Evolutionary conservation across 2,113 vertebrate genomes (phyloP), one percentile per base, ranked within the genome.

Genomic region (Chaenocephalus aceratus): DNA sequence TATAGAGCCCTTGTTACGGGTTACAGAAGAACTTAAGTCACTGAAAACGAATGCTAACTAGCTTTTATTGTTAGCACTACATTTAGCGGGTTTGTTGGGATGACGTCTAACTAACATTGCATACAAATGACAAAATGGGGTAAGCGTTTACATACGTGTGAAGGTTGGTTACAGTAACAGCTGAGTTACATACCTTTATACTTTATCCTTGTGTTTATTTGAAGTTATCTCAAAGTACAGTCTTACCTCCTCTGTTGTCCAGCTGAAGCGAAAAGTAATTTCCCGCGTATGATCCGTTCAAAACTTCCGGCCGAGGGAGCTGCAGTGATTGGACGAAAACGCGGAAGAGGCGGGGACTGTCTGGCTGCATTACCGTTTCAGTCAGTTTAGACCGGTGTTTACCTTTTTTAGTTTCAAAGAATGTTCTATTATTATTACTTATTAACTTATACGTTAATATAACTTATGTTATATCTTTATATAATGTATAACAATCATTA

Each of bases 281-380:
- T 94, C 93, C 91, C 93, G 93, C 91, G 89, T 91, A 87, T 16
- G 5, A 44, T 64, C 76, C 66, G 15, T 78, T 79, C 83, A 83
- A 85, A 90, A 90, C 91, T 89, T 93, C 93, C 93, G 91, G 88
- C 78, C 4, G 0, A 48, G 12, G 2, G 4, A 1, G 12, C 46
- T 15, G 8, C 49, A 6, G 16, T 82, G 89, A 92, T 93, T 92
- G 92, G 89, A 62, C 26, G 1, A 77, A 14, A 57, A 56, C 0
- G 6, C 54, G 70, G 76, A 92, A 86, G 5, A 0, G 72, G 77
- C 15, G 49, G 30, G 0, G 23, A 30, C 46, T 30, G 15, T 41
- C 34, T 41, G 36, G 7, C 36, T 6, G 7, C 36, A 41, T 41
- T 41, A 41, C 36, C 36, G 36, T 41, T 26, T 26, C 26, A 26